Conservation (phyloP, 2,888 invertebrate species). For the Cremastobaeus sp. region DNA sequence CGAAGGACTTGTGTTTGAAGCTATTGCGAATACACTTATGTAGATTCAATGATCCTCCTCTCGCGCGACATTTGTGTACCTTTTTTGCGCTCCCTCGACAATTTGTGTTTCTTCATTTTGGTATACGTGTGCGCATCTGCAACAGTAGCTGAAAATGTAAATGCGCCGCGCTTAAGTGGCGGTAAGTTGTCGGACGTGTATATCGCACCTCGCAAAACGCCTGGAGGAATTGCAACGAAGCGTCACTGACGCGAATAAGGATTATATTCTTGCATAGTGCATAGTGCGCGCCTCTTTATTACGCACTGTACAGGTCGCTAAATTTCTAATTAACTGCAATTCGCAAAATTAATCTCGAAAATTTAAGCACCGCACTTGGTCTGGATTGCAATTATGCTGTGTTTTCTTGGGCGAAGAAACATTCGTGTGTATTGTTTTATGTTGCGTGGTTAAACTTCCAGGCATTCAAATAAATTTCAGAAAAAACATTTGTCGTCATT, state of each 20-base stretch:
- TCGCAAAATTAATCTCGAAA: slow-evolving; percentile 38
- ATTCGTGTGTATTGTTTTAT: no score
- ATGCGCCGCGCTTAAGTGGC: slow-evolving; percentile 72
- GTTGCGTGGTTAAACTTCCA: no score
- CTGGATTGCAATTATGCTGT: no score
- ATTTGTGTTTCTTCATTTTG: slow-evolving; percentile 62
- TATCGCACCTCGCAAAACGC: slow-evolving; percentile 64
- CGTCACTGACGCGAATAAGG: slow-evolving; percentile 63
- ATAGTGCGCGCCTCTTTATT: slow-evolving; percentile 47
- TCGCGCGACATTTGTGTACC: slow-evolving; percentile 35
- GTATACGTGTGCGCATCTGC: slow-evolving; percentile 64
- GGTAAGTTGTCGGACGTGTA: slow-evolving; percentile 65
- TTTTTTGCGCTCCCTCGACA: slow-evolving; percentile 31
- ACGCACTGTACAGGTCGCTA: slow-evolving; percentile 34
- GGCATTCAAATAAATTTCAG: no score
- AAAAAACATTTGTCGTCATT: no score
- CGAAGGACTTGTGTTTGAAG: slow-evolving; percentile 39
- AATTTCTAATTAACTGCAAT: slow-evolving; percentile 47
- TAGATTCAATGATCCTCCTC: slow-evolving; percentile 67
- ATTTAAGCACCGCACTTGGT: slow-evolving; percentile 19
- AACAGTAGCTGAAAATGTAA: slow-evolving; percentile 74
- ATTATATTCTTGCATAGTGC: slow-evolving; percentile 61
- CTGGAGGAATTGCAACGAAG: slow-evolving; percentile 64
- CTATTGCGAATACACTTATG: slow-evolving; percentile 68
- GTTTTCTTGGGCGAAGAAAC: no score